These are phyloP conservation scores for Chroicocephalus ridibundus DNA, from an alignment of 2,113 vertebrate genomes.

Conservation along the genomic window DNA sequence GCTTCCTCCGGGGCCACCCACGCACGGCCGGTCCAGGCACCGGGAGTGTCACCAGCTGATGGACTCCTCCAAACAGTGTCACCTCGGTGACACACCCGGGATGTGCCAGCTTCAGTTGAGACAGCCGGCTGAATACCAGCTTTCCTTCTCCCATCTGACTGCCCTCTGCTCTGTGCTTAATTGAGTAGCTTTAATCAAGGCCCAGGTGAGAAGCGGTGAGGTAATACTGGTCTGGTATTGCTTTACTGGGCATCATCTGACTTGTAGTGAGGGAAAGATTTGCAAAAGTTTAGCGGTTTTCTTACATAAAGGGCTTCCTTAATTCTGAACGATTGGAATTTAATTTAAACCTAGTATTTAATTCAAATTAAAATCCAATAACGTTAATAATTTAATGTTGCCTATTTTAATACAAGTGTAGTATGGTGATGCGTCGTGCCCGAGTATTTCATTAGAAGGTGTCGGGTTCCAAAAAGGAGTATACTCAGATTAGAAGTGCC, in stretches of 20 bases:
- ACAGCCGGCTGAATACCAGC: background rate
- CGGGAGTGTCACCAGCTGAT: conserved; percentile 32
- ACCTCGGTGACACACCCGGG: conserved; percentile 7
- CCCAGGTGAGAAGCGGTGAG: background rate
- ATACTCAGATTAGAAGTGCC: no score
- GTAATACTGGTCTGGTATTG: background rate
- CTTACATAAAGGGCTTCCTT: background rate
- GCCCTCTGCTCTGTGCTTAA: background rate
- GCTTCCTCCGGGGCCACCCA: background rate
- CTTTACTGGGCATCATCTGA: background rate
- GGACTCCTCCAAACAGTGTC: conserved; percentile 2
- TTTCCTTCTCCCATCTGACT: background rate
- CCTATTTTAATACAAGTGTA: background rate
- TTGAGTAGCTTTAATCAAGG: background rate
- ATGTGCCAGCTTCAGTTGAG: background rate
- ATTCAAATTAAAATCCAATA: background rate
- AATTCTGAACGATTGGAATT: background rate
- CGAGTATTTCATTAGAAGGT: background rate
- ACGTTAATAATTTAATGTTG: background rate
- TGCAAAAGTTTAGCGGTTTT: background rate
- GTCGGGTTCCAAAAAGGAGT: background rate
- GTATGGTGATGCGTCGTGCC: accelerated
- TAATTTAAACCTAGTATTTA: background rate
- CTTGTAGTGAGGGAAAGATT: background rate
- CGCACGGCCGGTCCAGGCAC: background rate